Evolutionary conservation across 2,888 invertebrate genomes (phyloP).

Genomic region (Aphelenchoides bicaudatus): DNA sequence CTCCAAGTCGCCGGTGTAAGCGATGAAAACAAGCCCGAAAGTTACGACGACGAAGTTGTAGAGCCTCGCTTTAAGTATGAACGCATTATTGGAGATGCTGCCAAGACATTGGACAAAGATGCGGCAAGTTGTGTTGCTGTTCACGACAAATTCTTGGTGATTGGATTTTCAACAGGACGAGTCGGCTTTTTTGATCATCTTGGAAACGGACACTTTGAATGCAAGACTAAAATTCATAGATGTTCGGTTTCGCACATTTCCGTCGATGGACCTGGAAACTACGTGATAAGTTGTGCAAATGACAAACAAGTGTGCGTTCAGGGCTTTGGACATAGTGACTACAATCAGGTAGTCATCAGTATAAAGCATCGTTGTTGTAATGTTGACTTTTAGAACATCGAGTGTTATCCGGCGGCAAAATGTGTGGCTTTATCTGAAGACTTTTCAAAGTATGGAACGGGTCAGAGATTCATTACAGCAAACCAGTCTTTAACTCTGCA

Average conservation of each 20-base stretch:
- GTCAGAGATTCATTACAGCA: slow-evolving; percentile 49
- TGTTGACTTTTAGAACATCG: slow-evolving; percentile 17
- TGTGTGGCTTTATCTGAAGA: slow-evolving; percentile 48
- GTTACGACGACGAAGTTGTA: too few species aligned
- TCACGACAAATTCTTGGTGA: slow-evolving; percentile 56
- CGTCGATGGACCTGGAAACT: slow-evolving; percentile 87
- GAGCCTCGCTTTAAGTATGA: slow-evolving; percentile 58
- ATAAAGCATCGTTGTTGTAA: not conserved
- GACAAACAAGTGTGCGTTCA: slow-evolving; percentile 72
- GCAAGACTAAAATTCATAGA: slow-evolving; percentile 46
- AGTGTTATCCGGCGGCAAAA: slow-evolving; percentile 32
- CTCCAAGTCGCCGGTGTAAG: too few species aligned
- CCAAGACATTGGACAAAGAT: slow-evolving; percentile 35
- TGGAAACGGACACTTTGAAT: slow-evolving; percentile 47
- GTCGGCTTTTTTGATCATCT: slow-evolving; percentile 54
- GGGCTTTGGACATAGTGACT: slow-evolving; percentile 68
- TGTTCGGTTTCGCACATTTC: slow-evolving; percentile 85
- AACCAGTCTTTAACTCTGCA: slow-evolving; percentile 48
- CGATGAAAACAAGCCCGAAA: too few species aligned
- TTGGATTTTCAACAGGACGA: slow-evolving; percentile 50
- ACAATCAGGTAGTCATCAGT: slow-evolving; percentile 42
- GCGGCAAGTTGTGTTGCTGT: slow-evolving; percentile 50
- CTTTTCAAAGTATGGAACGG: slow-evolving; percentile 38
- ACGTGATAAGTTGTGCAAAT: slow-evolving; percentile 71
- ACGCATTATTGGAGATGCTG: slow-evolving; percentile 38